Evolutionary conservation across 64 coral and sea anemone genomes (phyloP).

Genomic region (Stichodactyla mertensii): DNA sequence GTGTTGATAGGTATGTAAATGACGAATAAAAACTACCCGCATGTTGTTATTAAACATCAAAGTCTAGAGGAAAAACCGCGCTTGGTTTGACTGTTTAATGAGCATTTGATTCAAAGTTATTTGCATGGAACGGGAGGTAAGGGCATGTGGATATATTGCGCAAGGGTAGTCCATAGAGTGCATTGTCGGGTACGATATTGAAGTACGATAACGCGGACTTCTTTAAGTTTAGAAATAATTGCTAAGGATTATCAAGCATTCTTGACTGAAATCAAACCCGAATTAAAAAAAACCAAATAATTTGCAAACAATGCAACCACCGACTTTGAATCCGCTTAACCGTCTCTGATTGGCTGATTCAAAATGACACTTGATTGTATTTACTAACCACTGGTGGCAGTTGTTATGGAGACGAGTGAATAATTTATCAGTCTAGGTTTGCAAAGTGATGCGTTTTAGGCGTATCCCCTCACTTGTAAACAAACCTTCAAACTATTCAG

Average conservation of each 20-base stretch:
- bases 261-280: neutral
- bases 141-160: neutral
- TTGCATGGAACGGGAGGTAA: neutral
- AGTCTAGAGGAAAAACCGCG: neutral
- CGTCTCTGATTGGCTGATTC: slow-evolving; percentile 3
- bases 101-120: neutral
- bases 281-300: neutral
- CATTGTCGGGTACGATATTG: too few relatives aligned
- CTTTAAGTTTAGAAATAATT: neutral
- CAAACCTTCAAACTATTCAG: neutral
- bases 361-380: neutral
- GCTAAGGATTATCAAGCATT: neutral
- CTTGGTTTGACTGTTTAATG: slow-evolving; percentile 8
- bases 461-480: slow-evolving; percentile 22
- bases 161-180: too few relatives aligned
- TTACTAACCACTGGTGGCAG: slow-evolving; percentile 23
- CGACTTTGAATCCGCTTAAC: neutral
- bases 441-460: neutral
- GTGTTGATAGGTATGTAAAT: neutral
- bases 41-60: slow-evolving; percentile 1
- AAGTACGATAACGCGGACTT: too few relatives aligned
- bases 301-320: slow-evolving; percentile 12
- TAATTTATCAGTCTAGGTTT: neutral
- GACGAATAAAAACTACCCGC: slow-evolving; percentile 4
- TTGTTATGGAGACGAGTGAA: slow-evolving; percentile 12